Percentiles rank a stretch among this genome's conserved stretches.
Conservation (phyloP, 1,140 invertebrate species). For the Scaptomyza graminum region DNA sequence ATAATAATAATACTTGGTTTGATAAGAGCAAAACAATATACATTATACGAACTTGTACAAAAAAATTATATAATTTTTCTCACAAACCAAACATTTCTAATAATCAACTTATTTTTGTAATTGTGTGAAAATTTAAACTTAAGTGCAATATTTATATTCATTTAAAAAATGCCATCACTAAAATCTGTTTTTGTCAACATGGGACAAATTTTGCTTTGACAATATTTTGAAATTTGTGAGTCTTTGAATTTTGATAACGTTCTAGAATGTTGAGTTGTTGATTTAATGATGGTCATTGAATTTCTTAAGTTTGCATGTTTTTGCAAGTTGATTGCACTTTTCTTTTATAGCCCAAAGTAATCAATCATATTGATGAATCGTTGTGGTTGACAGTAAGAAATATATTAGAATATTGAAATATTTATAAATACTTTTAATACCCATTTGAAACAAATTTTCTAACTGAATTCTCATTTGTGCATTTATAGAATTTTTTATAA, state of each 20-base stretch:
- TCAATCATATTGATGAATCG: background rate
- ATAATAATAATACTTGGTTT: background rate
- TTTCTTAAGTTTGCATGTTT: conserved; percentile 7
- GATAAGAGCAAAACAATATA: too few relatives aligned
- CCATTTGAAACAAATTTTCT: conserved; percentile 1
- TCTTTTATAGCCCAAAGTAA: background rate
- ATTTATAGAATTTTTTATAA: conserved; percentile 4
- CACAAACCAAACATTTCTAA: too few relatives aligned
- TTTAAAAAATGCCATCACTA: background rate
- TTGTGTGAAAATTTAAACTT: too few relatives aligned
- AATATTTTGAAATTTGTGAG: background rate
- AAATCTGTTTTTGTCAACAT: background rate
- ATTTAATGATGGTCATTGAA: background rate
- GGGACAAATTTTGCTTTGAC: background rate
- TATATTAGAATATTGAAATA: conserved; percentile 9
- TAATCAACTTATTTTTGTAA: too few relatives aligned
- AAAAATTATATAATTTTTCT: too few relatives aligned
- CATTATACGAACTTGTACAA: too few relatives aligned
- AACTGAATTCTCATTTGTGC: background rate
- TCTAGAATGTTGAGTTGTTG: background rate
- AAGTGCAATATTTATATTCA: background rate
- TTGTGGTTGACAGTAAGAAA: background rate
- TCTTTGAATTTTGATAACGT: conserved; percentile 12
- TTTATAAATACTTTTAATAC: conserved; percentile 17
- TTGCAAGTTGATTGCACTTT: conserved; percentile 13